Evolutionary conservation across 2,113 vertebrate genomes (phyloP).

Genomic region (Smithornis capensis): DNA sequence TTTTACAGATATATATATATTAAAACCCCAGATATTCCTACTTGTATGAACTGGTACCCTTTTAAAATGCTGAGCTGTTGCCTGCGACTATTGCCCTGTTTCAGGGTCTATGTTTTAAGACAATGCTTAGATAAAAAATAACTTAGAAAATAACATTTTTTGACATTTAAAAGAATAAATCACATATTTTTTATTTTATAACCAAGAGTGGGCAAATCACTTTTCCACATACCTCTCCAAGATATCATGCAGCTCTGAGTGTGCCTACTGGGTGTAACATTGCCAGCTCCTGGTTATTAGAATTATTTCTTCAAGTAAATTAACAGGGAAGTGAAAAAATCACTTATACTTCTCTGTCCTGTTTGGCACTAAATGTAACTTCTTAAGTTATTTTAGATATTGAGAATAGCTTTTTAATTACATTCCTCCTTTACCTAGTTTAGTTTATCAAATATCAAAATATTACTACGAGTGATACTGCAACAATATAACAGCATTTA

Average conservation of each 20-base stretch:
- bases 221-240: neutral
- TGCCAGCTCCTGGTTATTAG: neutral
- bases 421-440: neutral
- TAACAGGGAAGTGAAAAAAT: slow-evolving; percentile 30
- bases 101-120: neutral
- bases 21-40: neutral
- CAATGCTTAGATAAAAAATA: neutral
- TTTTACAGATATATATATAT: neutral
- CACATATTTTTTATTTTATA: slow-evolving; percentile 16
- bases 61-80: slow-evolving; percentile 11
- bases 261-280: neutral
- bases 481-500: neutral
- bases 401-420: slow-evolving; percentile 18
- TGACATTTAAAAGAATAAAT: neutral
- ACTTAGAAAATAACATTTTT: neutral
- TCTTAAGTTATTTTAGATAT: neutral
- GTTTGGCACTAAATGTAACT: neutral
- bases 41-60: slow-evolving; percentile 38
- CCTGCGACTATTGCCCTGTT: neutral
- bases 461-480: neutral
- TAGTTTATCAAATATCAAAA: slow-evolving; percentile 7
- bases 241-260: neutral
- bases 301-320: slow-evolving; percentile 46
- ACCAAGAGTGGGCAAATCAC: neutral
- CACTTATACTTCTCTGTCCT: neutral